phyloP scores from a whole-genome alignment of 2,113 vertebrate genomes.

The Cyprinodon brontotheroides region DNA sequence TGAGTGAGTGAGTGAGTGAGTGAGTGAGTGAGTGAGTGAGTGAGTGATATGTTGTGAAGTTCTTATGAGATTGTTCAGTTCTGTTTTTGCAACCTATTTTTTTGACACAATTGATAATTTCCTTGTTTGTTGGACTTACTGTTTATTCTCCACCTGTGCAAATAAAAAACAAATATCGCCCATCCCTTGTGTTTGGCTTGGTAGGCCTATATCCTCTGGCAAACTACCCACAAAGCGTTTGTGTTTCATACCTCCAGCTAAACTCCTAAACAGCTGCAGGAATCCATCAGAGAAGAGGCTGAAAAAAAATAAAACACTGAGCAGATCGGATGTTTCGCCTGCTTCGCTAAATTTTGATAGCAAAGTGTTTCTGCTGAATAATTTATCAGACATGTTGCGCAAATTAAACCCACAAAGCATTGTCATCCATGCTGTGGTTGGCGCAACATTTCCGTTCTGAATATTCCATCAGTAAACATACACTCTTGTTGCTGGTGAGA shows the following conservation, averaged over 20 bases:
- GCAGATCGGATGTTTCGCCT: background rate
- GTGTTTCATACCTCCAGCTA: background rate
- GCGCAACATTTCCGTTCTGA: conserved; percentile 8
- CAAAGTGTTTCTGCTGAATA: background rate
- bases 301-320: background rate
- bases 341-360: background rate
- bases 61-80: too few species aligned
- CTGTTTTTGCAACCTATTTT: too few species aligned
- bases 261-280: background rate
- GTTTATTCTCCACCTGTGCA: too few species aligned
- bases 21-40: too few species aligned
- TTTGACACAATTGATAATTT: too few species aligned
- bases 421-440: background rate
- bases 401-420: conserved; percentile 13
- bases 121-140: too few species aligned
- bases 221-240: background rate
- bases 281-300: background rate
- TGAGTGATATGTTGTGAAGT: too few species aligned
- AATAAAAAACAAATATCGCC: too few species aligned
- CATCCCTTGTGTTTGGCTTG: too few species aligned
- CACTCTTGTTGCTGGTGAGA: background rate
- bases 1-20: too few species aligned
- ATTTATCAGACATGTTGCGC: conserved; percentile 17
- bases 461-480: conserved; percentile 32
- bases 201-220: background rate